phyloP scores from a whole-genome alignment of 2,888 invertebrate genomes.

The Cremastinae sp. region DNA sequence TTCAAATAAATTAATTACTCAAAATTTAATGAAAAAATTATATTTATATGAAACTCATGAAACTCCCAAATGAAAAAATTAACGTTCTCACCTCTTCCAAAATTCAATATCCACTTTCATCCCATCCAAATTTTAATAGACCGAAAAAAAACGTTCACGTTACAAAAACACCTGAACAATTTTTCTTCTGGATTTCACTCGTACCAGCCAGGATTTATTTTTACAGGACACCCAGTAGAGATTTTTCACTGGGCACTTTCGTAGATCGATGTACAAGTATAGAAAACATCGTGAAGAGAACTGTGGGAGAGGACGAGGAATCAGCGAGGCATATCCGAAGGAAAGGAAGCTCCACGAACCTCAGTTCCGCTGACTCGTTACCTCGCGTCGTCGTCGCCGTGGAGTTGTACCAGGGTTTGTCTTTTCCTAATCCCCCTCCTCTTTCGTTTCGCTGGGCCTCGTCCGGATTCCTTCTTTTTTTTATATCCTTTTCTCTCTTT shows the following conservation, averaged over 20 bases:
- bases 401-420: slow-evolving; percentile 40
- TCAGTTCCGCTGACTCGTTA: slow-evolving; percentile 79
- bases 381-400: slow-evolving; percentile 58
- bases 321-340: slow-evolving; percentile 77
- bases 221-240: not conserved
- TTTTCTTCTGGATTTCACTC: too few relatives aligned
- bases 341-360: slow-evolving; percentile 80
- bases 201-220: too few relatives aligned
- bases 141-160: too few relatives aligned
- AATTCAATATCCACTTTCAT: not conserved
- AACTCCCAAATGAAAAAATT: not conserved
- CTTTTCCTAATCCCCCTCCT: slow-evolving; percentile 57
- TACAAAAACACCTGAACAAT: too few relatives aligned
- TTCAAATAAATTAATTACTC: too few relatives aligned
- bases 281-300: slow-evolving; percentile 52
- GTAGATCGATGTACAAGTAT: slow-evolving; percentile 36
- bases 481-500: too few relatives aligned
- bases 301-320: slow-evolving; percentile 79
- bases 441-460: slow-evolving; percentile 26
- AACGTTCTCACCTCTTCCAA: not conserved
- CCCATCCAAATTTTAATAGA: too few relatives aligned
- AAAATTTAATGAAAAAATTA: too few relatives aligned
- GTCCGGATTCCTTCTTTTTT: slow-evolving; percentile 35
- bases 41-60: too few relatives aligned
- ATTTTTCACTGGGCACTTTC: slow-evolving; percentile 13